Evolutionary conservation across 1,140 invertebrate genomes (phyloP).

Genomic region (Drosophila ficusphila): DNA sequence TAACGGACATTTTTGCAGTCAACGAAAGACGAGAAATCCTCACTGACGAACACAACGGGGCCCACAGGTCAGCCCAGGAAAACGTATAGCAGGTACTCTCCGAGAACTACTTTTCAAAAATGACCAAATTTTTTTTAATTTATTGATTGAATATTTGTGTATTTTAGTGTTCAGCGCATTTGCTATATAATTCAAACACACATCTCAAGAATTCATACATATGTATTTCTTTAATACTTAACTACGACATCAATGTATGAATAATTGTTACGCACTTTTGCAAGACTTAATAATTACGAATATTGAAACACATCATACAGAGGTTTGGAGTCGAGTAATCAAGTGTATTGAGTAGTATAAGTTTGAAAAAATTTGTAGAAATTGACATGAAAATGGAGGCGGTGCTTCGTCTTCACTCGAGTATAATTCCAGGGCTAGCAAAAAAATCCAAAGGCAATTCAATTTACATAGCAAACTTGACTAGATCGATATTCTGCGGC

Average conservation of each 20-base stretch:
- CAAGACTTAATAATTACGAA: constrained; percentile 70
- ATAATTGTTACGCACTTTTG: constrained; percentile 66
- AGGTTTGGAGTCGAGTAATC: constrained; percentile 60
- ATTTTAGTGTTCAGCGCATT: constrained; percentile 67
- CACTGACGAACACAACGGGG: constrained; percentile 16
- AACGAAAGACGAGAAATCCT: constrained; percentile 5
- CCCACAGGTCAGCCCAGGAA: constrained; percentile 16
- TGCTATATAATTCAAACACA: constrained; percentile 69
- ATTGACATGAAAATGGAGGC: constrained; percentile 60
- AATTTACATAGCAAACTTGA: constrained; percentile 55
- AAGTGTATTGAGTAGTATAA: constrained; percentile 23
- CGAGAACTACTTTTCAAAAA: constrained; percentile 22
- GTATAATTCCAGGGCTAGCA: constrained; percentile 36
- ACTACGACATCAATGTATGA: constrained; percentile 77
- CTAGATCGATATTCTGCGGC: constrained; percentile 59
- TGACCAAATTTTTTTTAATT: constrained; percentile 59
- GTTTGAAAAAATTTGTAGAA: constrained; percentile 27
- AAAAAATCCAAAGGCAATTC: constrained; percentile 37
- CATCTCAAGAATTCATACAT: constrained; percentile 75
- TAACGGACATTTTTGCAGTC: constrained; percentile 1
- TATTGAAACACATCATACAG: constrained; percentile 71
- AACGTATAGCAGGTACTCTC: constrained; percentile 23
- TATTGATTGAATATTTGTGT: constrained; percentile 79
- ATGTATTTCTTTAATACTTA: constrained; percentile 73
- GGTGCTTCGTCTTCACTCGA: constrained; percentile 20